These are phyloP conservation scores for Bothrops jararaca DNA, from an alignment of 2,113 vertebrate genomes.

Conservation along the genomic window DNA sequence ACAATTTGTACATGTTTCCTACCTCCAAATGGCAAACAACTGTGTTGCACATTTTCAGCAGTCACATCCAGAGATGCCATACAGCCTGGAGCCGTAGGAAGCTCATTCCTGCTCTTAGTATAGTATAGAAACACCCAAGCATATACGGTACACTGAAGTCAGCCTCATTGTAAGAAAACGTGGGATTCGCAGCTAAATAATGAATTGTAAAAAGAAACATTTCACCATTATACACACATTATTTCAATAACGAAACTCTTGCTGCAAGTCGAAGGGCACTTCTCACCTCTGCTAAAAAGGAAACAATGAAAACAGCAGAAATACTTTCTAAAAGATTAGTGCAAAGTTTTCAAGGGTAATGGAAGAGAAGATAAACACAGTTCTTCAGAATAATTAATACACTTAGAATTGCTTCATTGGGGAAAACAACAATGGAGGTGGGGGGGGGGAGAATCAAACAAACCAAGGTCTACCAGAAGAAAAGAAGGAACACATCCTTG, in stretches of 20 bases:
- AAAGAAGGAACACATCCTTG: not conserved
- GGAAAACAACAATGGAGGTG: not conserved
- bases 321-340: not conserved
- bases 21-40: not conserved
- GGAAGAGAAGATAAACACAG: not conserved
- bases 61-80: not conserved
- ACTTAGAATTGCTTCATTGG: not conserved
- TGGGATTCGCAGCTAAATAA: not conserved
- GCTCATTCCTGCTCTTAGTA: not conserved
- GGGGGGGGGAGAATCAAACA: accelerated
- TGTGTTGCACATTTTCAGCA: not conserved
- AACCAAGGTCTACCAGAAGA: not conserved
- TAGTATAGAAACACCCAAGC: not conserved
- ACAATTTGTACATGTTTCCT: not conserved
- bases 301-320: not conserved
- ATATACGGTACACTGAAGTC: not conserved
- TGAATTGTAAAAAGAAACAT: not conserved
- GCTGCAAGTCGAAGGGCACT: not conserved
- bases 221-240: not conserved
- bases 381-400: not conserved
- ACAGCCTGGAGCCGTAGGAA: not conserved
- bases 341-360: slow-evolving; percentile 5
- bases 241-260: not conserved
- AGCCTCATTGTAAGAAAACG: not conserved
- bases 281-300: not conserved